A percentile compares a stretch with the other conserved stretches of the same genome.
phyloP scores from a whole-genome alignment of 35 echinoderm and acorn worm genomes.

The Stichopus chloronotus region DNA sequence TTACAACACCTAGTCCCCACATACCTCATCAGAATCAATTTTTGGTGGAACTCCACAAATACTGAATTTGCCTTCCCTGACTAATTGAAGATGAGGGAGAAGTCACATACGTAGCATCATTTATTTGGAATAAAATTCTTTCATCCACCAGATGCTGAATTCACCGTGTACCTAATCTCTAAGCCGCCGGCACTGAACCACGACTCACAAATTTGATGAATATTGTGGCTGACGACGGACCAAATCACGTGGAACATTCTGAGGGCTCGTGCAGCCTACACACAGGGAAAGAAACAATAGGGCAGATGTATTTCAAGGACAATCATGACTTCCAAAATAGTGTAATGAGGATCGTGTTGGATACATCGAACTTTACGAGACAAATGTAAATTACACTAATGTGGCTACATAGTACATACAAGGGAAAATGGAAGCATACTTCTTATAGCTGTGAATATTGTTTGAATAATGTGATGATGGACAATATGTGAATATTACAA shows the following conservation, averaged over 20 bases:
- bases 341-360: too few species aligned
- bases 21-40: too few species aligned
- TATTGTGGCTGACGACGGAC: constrained; percentile 34
- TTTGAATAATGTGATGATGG: background rate
- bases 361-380: background rate
- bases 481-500: too few species aligned
- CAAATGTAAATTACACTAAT: background rate
- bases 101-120: too few species aligned
- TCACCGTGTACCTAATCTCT: too few species aligned
- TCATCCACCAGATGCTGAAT: too few species aligned
- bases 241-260: constrained; percentile 33
- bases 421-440: background rate
- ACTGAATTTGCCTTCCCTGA: too few species aligned
- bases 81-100: too few species aligned
- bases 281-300: background rate
- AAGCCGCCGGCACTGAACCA: background rate
- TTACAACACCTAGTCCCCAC: too few species aligned
- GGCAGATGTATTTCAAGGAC: background rate
- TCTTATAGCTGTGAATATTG: background rate
- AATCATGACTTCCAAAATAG: background rate
- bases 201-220: constrained; percentile 19
- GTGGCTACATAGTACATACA: background rate
- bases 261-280: constrained; percentile 5
- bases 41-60: too few species aligned
- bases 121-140: too few species aligned